Base-by-base conservation (phyloP, 2,797 vertebrate genomes). In the Helicolenus hilgendorfi region DNA sequence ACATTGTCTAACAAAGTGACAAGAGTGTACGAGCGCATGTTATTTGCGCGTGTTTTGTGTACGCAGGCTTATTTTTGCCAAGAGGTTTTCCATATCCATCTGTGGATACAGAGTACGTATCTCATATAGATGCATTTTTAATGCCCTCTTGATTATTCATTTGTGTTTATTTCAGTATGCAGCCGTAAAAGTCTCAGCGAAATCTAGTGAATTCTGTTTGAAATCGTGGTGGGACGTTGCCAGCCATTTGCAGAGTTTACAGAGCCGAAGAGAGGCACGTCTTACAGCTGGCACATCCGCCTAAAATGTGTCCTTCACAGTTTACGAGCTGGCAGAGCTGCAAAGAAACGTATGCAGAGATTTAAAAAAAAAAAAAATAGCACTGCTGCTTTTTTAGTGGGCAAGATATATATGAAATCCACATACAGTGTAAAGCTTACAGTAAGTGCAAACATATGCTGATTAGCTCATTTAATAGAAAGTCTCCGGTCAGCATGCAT, bases 111-210 rank as follows among this genome's bases (percentile, higher is more conserved):
- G 64, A 68, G 58, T 49, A 58, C 77, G 74, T 71, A 79, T 60
- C 74, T 72, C 72, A 58, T 45, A 26, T 70, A 33, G 69, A 89
- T 93, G 77, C 75, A 85, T 89, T 65, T 87, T 94, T 86, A 38
- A 92, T 89, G 60, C 20, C 60, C 53, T 80, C 77, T 92, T 84
- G 84, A 84, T 88, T 92, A 91, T 94, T 94, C 55, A 90, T 93
- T 81, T 92, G 89, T 91, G 79, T 87, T 90, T 81, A 83, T 86
- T 84, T 88, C 84, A 72, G 75, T 33, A n/a, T 60, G 84, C 70
- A 74, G 88, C 84, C 83, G 58, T 65, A 65, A 67, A 87, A 76
- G 68, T 84, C 80, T 72, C 29, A 11, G 58, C 24, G 9, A 92
- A 76, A 70, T 82, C 71, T 60, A 29, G 62, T 45, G n/a, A 67